These are phyloP conservation scores for Lydus trimaculatus DNA, from an alignment of 2,888 invertebrate genomes.

Conservation along the genomic window DNA sequence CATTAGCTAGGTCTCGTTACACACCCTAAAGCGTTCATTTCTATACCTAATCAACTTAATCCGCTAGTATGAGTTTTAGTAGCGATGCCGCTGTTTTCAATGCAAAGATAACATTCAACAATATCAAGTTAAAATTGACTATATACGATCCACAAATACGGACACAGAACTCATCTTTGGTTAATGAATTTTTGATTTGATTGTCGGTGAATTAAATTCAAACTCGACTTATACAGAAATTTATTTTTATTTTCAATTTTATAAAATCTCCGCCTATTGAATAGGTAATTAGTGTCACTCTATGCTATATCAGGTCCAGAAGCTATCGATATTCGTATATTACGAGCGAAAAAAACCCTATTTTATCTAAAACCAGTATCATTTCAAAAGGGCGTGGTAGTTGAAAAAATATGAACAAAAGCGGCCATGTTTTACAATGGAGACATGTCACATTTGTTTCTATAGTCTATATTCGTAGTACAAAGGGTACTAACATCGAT, in stretches of 20 bases:
- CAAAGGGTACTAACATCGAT: constrained; percentile 58
- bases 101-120: background rate
- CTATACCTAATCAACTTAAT: constrained; percentile 57
- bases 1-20: constrained; percentile 55
- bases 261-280: background rate
- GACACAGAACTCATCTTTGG: constrained; percentile 7
- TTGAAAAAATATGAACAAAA: constrained; percentile 55
- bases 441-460: constrained; percentile 58
- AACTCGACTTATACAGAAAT: too few species aligned
- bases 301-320: background rate
- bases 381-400: constrained; percentile 51
- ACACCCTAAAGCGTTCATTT: constrained; percentile 55
- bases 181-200: constrained; percentile 19
- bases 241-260: too few species aligned
- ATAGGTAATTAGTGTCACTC: background rate
- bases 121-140: constrained; percentile 16
- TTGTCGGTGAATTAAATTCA: background rate
- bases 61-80: constrained; percentile 55
- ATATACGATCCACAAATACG: background rate
- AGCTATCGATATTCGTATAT: background rate
- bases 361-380: constrained; percentile 54
- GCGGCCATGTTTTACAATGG: constrained; percentile 56
- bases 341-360: constrained; percentile 19
- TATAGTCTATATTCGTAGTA: constrained; percentile 52
- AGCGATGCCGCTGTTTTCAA: constrained; percentile 43